Conservation (phyloP, 2,113 vertebrate genomes). For the Sturnira hondurensis region DNA sequence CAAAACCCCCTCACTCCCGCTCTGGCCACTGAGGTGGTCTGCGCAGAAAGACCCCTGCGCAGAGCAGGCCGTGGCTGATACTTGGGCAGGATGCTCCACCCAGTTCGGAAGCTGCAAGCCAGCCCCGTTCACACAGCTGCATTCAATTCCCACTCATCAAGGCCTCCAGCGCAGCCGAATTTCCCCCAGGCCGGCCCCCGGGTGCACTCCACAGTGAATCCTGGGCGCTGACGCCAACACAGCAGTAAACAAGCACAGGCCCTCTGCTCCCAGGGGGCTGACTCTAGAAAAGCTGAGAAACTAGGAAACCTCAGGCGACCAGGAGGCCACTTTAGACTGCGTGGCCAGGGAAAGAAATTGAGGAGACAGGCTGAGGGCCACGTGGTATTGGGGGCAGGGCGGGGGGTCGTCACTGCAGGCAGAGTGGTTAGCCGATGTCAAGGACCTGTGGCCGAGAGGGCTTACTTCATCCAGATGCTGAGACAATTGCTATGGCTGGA, state of each 20-base stretch:
- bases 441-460: not conserved
- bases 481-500: not conserved
- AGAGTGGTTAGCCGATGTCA: not conserved
- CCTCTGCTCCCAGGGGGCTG: not conserved
- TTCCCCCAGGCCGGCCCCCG: not conserved
- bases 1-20: not conserved
- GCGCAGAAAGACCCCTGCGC: no score
- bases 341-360: not conserved
- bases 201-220: not conserved
- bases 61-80: not conserved
- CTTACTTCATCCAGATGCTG: not conserved
- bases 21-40: not conserved
- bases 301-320: not conserved
- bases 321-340: not conserved
- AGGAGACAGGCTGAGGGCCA: not conserved
- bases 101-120: not conserved
- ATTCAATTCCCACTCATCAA: no score
- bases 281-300: not conserved
- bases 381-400: not conserved
- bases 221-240: no score
- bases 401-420: not conserved
- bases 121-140: not conserved
- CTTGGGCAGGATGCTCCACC: accelerated
- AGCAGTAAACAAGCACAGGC: accelerated
- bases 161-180: no score